Conservation (phyloP, 2,888 invertebrate species). For the Bhutanitis thaidina region DNA sequence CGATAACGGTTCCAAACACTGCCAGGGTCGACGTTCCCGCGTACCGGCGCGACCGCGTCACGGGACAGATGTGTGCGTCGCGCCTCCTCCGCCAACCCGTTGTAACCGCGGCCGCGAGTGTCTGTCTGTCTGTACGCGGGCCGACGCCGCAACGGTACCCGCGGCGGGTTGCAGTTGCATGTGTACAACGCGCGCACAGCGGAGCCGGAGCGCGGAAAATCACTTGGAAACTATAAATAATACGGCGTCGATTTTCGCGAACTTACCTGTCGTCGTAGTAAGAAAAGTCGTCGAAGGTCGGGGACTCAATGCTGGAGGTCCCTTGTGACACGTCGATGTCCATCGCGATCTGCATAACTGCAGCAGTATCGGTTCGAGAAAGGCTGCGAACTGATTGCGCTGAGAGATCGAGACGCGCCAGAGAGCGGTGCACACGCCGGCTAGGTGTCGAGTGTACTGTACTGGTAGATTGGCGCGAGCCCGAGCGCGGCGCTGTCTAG, state of each 20-base stretch:
- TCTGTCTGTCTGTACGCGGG: slow-evolving; percentile 9
- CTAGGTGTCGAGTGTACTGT: slow-evolving; percentile 19
- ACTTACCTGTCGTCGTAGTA: slow-evolving; percentile 69
- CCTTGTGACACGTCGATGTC: slow-evolving; percentile 62
- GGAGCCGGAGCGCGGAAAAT: background rate
- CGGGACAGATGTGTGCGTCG: too few species aligned
- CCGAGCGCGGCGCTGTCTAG: slow-evolving; percentile 24
- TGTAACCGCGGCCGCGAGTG: too few species aligned
- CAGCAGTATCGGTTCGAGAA: background rate
- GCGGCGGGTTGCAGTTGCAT: too few species aligned
- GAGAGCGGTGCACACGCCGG: slow-evolving; percentile 21
- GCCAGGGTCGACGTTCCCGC: background rate
- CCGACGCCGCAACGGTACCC: slow-evolving; percentile 12
- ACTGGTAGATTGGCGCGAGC: background rate
- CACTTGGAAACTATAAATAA: slow-evolving; percentile 1
- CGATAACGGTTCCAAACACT: background rate
- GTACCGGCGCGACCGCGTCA: too few species aligned
- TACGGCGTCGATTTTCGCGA: background rate
- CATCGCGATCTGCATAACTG: slow-evolving; percentile 36
- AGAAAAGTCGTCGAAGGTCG: slow-evolving; percentile 63
- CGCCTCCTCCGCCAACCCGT: too few species aligned
- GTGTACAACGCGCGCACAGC: too few species aligned
- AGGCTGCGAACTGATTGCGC: background rate
- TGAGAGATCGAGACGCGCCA: slow-evolving; percentile 25
- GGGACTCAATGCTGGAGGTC: slow-evolving; percentile 59